A percentile compares a stretch with the other conserved stretches of the same genome.
Evolutionary conservation across 2,888 invertebrate genomes (phyloP).

Genomic region (Rhimphoctona megacephalus): DNA sequence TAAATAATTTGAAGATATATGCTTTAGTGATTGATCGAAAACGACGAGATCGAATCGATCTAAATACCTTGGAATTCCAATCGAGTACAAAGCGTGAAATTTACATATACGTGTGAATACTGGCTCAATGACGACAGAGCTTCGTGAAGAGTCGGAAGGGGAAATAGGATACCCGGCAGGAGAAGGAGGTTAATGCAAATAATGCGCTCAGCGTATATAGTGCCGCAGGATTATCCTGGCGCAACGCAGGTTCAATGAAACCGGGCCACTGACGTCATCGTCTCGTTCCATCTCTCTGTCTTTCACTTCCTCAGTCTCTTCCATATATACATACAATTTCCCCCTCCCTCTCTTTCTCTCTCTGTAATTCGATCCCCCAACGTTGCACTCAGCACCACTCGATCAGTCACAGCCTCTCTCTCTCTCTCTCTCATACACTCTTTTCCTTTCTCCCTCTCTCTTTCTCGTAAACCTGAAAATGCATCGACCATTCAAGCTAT

Average conservation of each 20-base stretch:
- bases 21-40: neutral
- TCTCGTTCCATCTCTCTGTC: slow-evolving; percentile 20
- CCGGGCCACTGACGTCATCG: slow-evolving; percentile 68
- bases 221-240: slow-evolving; percentile 64
- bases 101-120: neutral
- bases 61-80: neutral
- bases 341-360: neutral
- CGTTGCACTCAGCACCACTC: slow-evolving; percentile 2
- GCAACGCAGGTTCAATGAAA: slow-evolving; percentile 72
- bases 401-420: neutral
- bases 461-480: slow-evolving; percentile 53
- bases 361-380: neutral
- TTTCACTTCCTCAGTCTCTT: slow-evolving; percentile 11
- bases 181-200: slow-evolving; percentile 31
- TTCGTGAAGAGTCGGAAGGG: neutral
- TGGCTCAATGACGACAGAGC: slow-evolving; percentile 1
- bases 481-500: slow-evolving; percentile 53
- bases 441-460: slow-evolving; percentile 17
- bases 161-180: neutral
- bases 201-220: slow-evolving; percentile 52
- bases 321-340: neutral
- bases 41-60: neutral
- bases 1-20: neutral
- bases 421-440: slow-evolving; percentile 6
- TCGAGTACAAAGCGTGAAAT: neutral